Percentiles rank a stretch among this genome's conserved stretches.
phyloP scores from a whole-genome alignment of 2,888 invertebrate species.

The Thymelicus acteon region DNA sequence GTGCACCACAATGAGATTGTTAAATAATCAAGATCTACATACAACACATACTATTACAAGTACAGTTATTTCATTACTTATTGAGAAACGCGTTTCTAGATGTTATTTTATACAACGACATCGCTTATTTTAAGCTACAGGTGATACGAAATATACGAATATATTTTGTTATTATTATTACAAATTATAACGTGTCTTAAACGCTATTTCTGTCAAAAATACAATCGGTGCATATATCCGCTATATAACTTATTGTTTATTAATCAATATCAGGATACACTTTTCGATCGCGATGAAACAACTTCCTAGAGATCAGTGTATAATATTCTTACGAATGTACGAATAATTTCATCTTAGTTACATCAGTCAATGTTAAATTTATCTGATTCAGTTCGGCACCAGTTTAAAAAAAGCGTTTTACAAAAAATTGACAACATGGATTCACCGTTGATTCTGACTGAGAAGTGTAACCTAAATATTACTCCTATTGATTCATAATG shows the following conservation, averaged over 20 bases:
- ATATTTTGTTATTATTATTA: conserved; percentile 5
- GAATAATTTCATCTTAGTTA: conserved; percentile 13
- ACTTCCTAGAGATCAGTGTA: neutral
- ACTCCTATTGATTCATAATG: neutral
- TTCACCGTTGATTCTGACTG: neutral
- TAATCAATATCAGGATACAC: conserved; percentile 6
- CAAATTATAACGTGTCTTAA: conserved; percentile 8
- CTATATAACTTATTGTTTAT: conserved; percentile 19
- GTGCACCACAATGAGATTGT: conserved; percentile 22
- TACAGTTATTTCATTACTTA: neutral
- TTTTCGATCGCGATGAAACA: conserved; percentile 1
- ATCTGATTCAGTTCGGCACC: conserved; percentile 9
- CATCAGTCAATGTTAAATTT: conserved; percentile 26
- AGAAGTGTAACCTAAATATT: conserved; percentile 6
- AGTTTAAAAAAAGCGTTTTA: conserved; percentile 1
- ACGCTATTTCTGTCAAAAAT: conserved; percentile 33
- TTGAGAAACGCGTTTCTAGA: conserved; percentile 14
- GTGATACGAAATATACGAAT: conserved; percentile 9
- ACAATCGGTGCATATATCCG: conserved; percentile 23
- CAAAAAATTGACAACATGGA: neutral
- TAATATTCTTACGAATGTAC: neutral
- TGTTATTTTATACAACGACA: conserved; percentile 28
- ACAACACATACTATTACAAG: conserved; percentile 10
- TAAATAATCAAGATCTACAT: conserved; percentile 24
- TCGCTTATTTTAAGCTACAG: conserved; percentile 16